These are phyloP conservation scores for Zophobas atratus DNA, from an alignment of 1,140 invertebrate genomes.

Conservation along the genomic window DNA sequence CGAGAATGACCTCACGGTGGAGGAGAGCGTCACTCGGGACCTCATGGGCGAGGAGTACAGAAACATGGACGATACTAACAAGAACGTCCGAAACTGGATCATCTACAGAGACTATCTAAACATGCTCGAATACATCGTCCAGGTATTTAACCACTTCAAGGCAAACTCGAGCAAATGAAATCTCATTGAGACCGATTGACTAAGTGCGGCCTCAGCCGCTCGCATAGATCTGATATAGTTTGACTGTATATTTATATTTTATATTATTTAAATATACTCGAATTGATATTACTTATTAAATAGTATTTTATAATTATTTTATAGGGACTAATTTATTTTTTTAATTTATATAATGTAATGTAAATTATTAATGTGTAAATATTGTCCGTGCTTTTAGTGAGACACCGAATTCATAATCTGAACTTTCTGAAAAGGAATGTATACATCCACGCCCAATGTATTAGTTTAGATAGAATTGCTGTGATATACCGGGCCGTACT, in stretches of 20 bases:
- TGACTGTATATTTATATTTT: neutral
- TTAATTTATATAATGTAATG: constrained; percentile 13
- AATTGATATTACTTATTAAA: constrained; percentile 9
- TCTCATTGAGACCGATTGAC: neutral
- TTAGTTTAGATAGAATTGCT: no score
- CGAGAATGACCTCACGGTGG: constrained; percentile 70
- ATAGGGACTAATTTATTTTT: constrained; percentile 42
- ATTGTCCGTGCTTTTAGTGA: no score
- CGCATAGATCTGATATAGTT: neutral
- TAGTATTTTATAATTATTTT: constrained; percentile 25
- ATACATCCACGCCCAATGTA: no score
- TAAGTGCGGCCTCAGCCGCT: neutral
- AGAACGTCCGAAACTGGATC: constrained; percentile 76
- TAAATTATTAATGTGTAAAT: no score
- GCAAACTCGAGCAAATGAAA: constrained; percentile 12
- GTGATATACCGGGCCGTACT: no score
- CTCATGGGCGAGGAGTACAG: constrained; percentile 72
- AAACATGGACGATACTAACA: constrained; percentile 67
- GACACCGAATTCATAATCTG: no score
- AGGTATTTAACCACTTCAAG: constrained; percentile 69
- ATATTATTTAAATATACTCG: constrained; percentile 3
- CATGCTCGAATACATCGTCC: constrained; percentile 73
- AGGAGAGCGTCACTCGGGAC: constrained; percentile 71
- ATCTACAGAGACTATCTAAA: constrained; percentile 80
- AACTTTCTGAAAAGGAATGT: no score